Conservation (phyloP, 2,113 vertebrate species). For the Myiozetetes cayanensis region DNA sequence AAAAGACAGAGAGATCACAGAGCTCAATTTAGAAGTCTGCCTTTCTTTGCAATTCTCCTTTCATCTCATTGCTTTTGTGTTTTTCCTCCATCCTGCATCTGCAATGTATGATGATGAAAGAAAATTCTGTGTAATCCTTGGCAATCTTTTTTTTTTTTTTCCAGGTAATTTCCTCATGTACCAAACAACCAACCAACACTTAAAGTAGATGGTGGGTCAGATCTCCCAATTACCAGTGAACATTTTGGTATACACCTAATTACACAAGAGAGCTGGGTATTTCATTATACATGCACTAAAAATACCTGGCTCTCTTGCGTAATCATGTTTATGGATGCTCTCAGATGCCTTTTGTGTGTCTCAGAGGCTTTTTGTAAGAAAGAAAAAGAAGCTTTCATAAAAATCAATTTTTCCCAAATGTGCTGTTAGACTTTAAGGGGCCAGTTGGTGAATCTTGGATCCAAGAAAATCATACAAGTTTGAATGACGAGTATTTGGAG, state of each 20-base stretch:
- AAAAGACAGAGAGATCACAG: slow-evolving; percentile 26
- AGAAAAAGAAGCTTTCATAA: slow-evolving; percentile 15
- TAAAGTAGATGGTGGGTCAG: slow-evolving; percentile 9
- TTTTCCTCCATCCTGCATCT: not conserved
- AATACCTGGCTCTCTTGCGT: not conserved
- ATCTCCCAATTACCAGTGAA: slow-evolving; percentile 28
- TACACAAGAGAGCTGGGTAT: slow-evolving; percentile 19
- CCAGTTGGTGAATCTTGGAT: slow-evolving; percentile 7
- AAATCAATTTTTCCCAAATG: slow-evolving; percentile 19
- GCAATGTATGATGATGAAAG: slow-evolving; percentile 62
- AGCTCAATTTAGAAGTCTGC: slow-evolving; percentile 9
- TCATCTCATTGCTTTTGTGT: slow-evolving; percentile 48
- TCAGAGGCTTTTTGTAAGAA: slow-evolving; percentile 10
- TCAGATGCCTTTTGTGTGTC: slow-evolving; percentile 22
- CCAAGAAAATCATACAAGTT: not conserved
- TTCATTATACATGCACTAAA: slow-evolving; percentile 22
- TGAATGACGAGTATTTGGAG: not conserved
- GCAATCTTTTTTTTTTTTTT: not conserved
- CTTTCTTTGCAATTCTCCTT: slow-evolving; percentile 47
- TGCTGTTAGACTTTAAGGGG: not conserved
- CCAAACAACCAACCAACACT: not conserved
- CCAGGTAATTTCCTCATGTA: slow-evolving; percentile 26
- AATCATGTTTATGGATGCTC: not conserved
- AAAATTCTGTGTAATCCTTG: slow-evolving; percentile 23
- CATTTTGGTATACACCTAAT: slow-evolving; percentile 20